Evolutionary conservation across 2,888 invertebrate genomes (phyloP).

Genomic region (Pyrrhosoma nymphula): DNA sequence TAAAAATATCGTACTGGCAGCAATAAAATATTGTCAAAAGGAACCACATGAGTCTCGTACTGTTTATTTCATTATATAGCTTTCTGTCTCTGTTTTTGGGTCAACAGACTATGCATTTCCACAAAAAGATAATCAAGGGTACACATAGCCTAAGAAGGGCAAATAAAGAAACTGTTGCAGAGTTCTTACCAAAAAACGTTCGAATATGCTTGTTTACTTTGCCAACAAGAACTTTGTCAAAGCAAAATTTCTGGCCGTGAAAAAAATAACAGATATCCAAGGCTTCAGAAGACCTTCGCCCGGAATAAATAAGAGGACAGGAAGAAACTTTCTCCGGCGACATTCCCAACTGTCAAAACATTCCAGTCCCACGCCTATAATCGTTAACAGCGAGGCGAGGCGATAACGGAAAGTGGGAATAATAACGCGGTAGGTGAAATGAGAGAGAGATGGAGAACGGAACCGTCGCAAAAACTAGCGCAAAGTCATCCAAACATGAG

Average conservation of each 20-base stretch:
- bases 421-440: not conserved
- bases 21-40: too few species aligned
- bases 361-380: not conserved
- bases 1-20: too few species aligned
- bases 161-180: too few species aligned
- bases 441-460: not conserved
- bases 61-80: too few species aligned
- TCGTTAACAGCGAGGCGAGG: not conserved
- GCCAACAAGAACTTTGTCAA: too few species aligned
- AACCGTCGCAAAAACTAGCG: not conserved
- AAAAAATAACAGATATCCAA: not conserved
- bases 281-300: not conserved
- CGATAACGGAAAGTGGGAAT: not conserved
- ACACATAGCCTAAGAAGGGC: too few species aligned
- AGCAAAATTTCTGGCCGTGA: not conserved
- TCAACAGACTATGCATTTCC: too few species aligned
- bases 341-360: not conserved
- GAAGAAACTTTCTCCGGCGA: slow-evolving; percentile 5
- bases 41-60: too few species aligned
- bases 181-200: too few species aligned
- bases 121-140: too few species aligned
- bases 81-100: too few species aligned
- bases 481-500: not conserved
- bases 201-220: too few species aligned
- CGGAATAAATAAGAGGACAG: not conserved